phyloP scores from a whole-genome alignment of 2,797 vertebrate genomes.

The Hypotaenidia okinawae region DNA sequence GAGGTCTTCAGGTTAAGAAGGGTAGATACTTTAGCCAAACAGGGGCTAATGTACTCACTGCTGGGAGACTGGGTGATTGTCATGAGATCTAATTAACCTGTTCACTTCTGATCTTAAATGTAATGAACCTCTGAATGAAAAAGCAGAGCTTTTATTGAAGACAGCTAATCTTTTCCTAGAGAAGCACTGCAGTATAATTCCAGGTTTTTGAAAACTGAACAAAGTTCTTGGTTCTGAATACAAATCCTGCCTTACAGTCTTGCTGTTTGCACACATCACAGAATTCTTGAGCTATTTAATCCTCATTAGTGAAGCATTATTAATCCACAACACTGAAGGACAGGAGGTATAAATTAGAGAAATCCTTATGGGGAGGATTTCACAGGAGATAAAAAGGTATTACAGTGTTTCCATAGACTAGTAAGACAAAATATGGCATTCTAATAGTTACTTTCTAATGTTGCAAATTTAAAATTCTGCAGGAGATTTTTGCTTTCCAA shows the following conservation, averaged over 20 bases:
- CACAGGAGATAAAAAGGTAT: constrained; percentile 46
- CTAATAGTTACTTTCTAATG: background rate
- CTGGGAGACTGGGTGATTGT: background rate
- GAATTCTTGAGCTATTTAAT: constrained; percentile 62
- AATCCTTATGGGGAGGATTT: constrained; percentile 53
- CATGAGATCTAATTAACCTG: background rate
- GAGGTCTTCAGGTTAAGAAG: background rate
- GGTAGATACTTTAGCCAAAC: background rate
- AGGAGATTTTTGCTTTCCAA: background rate
- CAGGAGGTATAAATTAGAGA: constrained; percentile 55
- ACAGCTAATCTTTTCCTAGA: background rate
- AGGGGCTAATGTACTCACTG: background rate
- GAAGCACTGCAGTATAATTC: constrained; percentile 32
- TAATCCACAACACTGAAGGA: constrained; percentile 60
- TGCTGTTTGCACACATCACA: constrained; percentile 50
- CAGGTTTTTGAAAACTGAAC: constrained; percentile 29
- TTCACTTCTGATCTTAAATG: background rate
- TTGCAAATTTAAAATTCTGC: background rate
- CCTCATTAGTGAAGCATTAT: constrained; percentile 67
- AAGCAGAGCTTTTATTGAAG: background rate
- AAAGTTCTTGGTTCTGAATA: constrained; percentile 44
- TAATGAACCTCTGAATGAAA: background rate
- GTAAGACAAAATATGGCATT: background rate
- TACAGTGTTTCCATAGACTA: background rate
- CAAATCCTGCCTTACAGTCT: constrained; percentile 45